Evolutionary conservation across 2,113 vertebrate genomes (phyloP), one percentile per base, ranked within the genome.

Genomic region (Crotophaga sulcirostris): DNA sequence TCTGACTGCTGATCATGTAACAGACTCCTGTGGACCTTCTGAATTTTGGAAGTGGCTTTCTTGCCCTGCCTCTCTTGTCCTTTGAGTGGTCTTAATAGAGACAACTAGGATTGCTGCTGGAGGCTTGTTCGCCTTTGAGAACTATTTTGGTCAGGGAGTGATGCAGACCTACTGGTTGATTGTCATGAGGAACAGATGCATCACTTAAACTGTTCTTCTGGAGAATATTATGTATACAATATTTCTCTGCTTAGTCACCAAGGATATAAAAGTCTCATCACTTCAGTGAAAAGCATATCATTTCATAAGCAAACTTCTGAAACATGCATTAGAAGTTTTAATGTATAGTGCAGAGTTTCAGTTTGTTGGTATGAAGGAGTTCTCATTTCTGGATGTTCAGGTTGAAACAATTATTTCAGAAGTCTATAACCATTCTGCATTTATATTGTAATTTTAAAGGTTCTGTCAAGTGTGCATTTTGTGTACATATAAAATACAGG

Each of bases 251-350:
- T 36, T 66, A 82, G 52, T 78, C 52, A 67, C 38, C n/a, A 77
- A 25, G 64, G 33, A 36, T 75, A 38, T 67, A n/a, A 64, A 67
- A 14, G 24, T 68, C 31, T 45, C 40, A 19, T 1, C 6, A 14
- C 42, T 68, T 68, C 31, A 18, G 3, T 26, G 17, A 33, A 58
- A 59, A 60, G 21, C 58, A 9, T 21, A n/a, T 25, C 49, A 31
- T 18, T 26, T 60, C 16, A 9, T 69, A 13, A 81, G 21, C 7
- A 26, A 79, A 45, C 28, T 63, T 34, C 3, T 19, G 23, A 28
- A 72, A 29, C 0, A 0, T 0, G 0, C n/a, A 21, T 51, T 55
- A 28, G 13, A 75, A 52, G 11, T 45, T 83, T 31, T 76, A 23
- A 55, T 20, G 23, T 28, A 9, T 28, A n/a, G 24, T 45, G 19